Conservation (phyloP, 1,140 invertebrate species). For the Diachasmimorpha longicaudata region DNA sequence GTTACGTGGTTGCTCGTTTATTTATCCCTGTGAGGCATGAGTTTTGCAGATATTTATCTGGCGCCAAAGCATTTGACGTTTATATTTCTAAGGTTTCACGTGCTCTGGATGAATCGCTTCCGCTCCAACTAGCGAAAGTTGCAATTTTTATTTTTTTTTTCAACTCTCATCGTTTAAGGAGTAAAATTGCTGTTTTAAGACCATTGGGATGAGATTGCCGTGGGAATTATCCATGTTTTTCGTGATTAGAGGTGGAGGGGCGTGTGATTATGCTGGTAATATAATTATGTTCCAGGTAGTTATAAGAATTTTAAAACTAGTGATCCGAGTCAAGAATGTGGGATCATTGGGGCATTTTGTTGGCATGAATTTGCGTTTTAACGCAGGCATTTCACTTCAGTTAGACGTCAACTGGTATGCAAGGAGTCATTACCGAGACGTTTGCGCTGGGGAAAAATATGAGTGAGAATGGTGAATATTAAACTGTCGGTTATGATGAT, state of each 20-base stretch:
- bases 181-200: neutral
- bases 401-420: too few species aligned
- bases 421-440: too few species aligned
- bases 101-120: neutral
- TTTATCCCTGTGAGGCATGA: neutral
- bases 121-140: neutral
- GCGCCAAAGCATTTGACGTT: slow-evolving; percentile 10
- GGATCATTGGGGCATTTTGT: neutral
- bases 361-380: neutral
- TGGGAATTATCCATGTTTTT: neutral
- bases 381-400: too few species aligned
- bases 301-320: neutral
- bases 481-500: neutral
- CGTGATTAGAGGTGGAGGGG: neutral
- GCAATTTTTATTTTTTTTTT: neutral
- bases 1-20: neutral
- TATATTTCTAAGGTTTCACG: neutral
- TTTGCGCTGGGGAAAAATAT: neutral
- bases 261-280: neutral
- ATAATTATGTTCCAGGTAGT: neutral
- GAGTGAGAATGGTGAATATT: neutral
- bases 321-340: neutral
- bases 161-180: neutral
- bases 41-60: slow-evolving; percentile 13
- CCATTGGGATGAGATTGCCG: neutral